These are phyloP conservation scores for Philereme vetulata DNA, from an alignment of 2,888 invertebrate species.

Conservation along the genomic window DNA sequence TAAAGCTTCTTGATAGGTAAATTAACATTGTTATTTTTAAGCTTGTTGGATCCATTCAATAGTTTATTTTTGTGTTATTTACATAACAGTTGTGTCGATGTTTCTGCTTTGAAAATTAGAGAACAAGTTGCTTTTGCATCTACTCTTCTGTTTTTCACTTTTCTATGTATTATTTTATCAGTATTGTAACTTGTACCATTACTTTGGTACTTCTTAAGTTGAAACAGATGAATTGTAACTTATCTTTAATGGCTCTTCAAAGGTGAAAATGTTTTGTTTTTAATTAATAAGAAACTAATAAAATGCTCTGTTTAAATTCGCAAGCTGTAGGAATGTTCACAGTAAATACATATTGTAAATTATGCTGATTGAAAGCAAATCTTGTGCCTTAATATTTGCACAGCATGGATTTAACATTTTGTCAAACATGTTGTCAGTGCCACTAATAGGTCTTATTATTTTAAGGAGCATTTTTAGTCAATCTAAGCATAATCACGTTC, in stretches of 20 bases:
- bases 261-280: too few relatives aligned
- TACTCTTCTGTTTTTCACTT: constrained; percentile 32
- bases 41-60: constrained; percentile 77
- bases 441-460: constrained; percentile 59
- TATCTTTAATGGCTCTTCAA: background rate
- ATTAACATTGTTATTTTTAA: constrained; percentile 58
- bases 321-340: constrained; percentile 3
- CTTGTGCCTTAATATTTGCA: constrained; percentile 69
- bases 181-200: constrained; percentile 49
- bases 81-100: constrained; percentile 36
- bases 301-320: constrained; percentile 15
- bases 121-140: constrained; percentile 33
- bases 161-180: constrained; percentile 59
- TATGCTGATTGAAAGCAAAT: constrained; percentile 28
- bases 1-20: constrained; percentile 34
- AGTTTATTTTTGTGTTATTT: constrained; percentile 78
- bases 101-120: constrained; percentile 35
- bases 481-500: constrained; percentile 60
- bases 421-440: constrained; percentile 62
- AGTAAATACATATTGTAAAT: background rate
- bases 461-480: constrained; percentile 73
- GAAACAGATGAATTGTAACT: constrained; percentile 5
- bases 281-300: background rate
- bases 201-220: too few relatives aligned
- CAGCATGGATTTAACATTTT: constrained; percentile 41